Percentiles rank a stretch among this genome's conserved stretches.
phyloP scores from a whole-genome alignment of 2,888 invertebrate genomes.

The Neoitamus cyanurus region DNA sequence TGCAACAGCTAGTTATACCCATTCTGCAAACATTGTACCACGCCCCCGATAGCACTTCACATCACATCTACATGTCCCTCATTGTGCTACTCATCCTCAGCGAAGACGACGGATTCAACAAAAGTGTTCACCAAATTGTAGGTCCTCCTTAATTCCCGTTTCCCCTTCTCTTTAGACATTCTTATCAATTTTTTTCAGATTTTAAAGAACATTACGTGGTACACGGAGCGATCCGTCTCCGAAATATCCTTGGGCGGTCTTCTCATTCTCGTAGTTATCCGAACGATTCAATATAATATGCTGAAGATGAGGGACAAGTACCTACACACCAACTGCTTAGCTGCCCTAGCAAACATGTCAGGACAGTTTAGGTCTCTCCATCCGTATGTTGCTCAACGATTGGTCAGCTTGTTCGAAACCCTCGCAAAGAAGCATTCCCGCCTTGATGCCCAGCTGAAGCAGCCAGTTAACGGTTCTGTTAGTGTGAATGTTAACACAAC shows the following conservation, averaged over 20 bases:
- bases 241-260: constrained; percentile 96
- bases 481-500: constrained; percentile 61
- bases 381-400: constrained; percentile 94
- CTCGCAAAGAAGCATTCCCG: constrained; percentile 86
- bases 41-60: constrained; percentile 90
- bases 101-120: constrained; percentile 96
- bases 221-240: constrained; percentile 88
- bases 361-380: constrained; percentile 90
- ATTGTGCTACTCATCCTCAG: constrained; percentile 95
- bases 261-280: constrained; percentile 91
- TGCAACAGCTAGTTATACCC: constrained; percentile 87
- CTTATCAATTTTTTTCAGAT: constrained; percentile 70
- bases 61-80: constrained; percentile 99
- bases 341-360: constrained; percentile 99
- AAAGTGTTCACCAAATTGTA: constrained; percentile 92
- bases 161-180: neutral
- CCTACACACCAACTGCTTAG: constrained; percentile 97
- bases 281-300: constrained; percentile 98
- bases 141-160: constrained; percentile 67
- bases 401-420: constrained; percentile 91
- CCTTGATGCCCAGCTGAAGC: constrained; percentile 72
- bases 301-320: constrained; percentile 96
- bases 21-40: constrained; percentile 93
- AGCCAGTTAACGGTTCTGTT: constrained; percentile 63
- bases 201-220: constrained; percentile 91